These are phyloP conservation scores for Pseudochirops cupreus DNA, from an alignment of 2,797 vertebrate genomes.

Conservation along the genomic window DNA sequence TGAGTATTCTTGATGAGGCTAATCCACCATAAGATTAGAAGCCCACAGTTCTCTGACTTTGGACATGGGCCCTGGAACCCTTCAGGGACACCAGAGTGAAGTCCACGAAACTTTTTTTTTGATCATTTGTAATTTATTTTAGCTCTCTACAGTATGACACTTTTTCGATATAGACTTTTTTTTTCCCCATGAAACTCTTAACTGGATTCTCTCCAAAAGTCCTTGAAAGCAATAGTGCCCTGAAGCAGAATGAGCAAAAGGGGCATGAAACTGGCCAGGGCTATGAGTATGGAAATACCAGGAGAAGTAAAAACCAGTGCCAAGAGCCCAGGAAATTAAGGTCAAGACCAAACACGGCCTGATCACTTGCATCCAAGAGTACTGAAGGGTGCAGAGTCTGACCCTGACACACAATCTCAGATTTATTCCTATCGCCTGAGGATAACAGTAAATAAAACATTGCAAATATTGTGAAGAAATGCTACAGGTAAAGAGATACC, in stretches of 20 bases:
- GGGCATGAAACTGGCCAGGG: neutral
- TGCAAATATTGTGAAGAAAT: neutral
- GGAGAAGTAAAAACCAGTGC: neutral
- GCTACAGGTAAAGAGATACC: neutral
- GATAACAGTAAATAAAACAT: neutral
- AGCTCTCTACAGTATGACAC: too few relatives aligned
- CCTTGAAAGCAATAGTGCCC: neutral
- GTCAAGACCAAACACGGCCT: neutral
- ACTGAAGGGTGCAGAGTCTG: neutral
- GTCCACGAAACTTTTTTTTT: neutral
- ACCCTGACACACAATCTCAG: neutral
- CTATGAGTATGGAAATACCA: neutral
- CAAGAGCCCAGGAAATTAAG: neutral
- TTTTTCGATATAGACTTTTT: too few relatives aligned
- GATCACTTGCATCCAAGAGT: neutral
- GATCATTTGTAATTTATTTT: too few relatives aligned
- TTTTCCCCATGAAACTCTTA: neutral
- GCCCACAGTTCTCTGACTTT: neutral
- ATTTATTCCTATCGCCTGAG: neutral
- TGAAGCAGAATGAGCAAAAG: neutral
- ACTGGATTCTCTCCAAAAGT: neutral
- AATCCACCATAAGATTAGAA: neutral
- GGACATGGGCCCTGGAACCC: neutral
- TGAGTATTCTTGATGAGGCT: neutral
- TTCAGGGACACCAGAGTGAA: neutral